Percentiles rank a stretch among this genome's conserved stretches.
These are phyloP conservation scores for Sesamia inferens DNA, from an alignment of 2,888 invertebrate species.

Conservation along the genomic window DNA sequence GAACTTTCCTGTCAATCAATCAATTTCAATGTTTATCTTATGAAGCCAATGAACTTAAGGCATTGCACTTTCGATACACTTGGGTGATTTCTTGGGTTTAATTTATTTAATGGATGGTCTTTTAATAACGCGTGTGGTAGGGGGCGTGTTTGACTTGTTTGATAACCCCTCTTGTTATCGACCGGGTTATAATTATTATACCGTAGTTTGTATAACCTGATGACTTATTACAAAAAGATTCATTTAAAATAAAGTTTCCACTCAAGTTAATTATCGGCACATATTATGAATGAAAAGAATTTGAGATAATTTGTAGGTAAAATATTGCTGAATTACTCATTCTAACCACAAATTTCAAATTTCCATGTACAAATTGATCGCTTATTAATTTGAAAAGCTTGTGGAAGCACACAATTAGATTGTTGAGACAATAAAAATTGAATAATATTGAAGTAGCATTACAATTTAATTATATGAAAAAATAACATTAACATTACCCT, in stretches of 20 bases:
- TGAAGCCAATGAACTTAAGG: constrained; percentile 40
- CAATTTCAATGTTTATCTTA: constrained; percentile 3
- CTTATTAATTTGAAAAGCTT: constrained; percentile 4
- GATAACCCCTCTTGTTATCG: constrained; percentile 37
- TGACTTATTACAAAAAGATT: background rate
- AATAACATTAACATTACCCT: constrained; percentile 79
- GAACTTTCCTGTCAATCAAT: constrained; percentile 5
- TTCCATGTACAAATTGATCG: constrained; percentile 4
- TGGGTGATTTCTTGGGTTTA: constrained; percentile 34
- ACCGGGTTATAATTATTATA: background rate
- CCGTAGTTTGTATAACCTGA: background rate
- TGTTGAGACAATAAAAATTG: constrained; percentile 5
- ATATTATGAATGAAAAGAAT: background rate
- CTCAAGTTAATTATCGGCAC: background rate
- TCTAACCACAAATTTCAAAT: no score
- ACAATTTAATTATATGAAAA: constrained; percentile 84
- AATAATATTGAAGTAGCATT: constrained; percentile 2
- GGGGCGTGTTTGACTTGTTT: constrained; percentile 26
- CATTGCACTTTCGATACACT: constrained; percentile 54
- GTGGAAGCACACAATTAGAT: background rate
- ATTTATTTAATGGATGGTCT: constrained; percentile 11
- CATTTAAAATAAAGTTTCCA: background rate
- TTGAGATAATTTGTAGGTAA: background rate
- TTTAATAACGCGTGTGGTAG: constrained; percentile 8
- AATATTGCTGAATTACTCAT: background rate